Conservation (phyloP, 2,113 vertebrate species). For the Himantopus leucocephalus region DNA sequence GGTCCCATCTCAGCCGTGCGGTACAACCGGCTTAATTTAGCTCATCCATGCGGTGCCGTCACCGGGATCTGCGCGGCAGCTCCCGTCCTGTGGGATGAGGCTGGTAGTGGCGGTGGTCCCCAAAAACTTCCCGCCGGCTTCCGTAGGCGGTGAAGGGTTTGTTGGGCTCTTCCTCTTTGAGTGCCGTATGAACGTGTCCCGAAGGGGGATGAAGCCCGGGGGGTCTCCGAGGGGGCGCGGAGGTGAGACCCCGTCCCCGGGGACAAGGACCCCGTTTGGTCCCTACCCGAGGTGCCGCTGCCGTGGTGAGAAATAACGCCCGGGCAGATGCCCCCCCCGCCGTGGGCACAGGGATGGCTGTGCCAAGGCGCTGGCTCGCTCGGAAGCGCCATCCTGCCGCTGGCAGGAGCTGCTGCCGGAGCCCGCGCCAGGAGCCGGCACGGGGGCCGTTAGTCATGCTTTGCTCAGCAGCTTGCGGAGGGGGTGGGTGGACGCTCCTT, state of each 20-base stretch:
- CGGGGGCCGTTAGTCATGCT: constrained; percentile 10
- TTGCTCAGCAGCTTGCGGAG: constrained; percentile 8
- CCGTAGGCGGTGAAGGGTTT: background rate
- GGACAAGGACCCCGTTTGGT: fast-evolving
- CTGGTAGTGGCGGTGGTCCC: background rate
- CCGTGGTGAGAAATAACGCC: fast-evolving
- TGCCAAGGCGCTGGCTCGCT: background rate
- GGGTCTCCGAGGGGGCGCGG: background rate
- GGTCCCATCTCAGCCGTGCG: too few species aligned
- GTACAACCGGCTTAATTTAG: too few species aligned
- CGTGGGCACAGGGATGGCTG: background rate
- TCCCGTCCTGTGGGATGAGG: fast-evolving
- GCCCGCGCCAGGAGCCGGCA: background rate
- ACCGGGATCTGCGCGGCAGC: background rate
- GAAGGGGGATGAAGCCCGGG: fast-evolving
- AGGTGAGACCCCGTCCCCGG: background rate
- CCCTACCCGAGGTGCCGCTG: background rate
- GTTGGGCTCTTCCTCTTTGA: background rate
- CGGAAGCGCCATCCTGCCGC: background rate
- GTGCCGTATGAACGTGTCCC: fast-evolving
- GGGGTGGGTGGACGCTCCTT: background rate
- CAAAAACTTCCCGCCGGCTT: background rate
- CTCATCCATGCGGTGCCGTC: background rate
- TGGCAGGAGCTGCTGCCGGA: background rate
- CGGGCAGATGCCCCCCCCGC: background rate